These are phyloP conservation scores for Coecobrya sp. DNA, from an alignment of 2,888 invertebrate species.

Conservation along the genomic window DNA sequence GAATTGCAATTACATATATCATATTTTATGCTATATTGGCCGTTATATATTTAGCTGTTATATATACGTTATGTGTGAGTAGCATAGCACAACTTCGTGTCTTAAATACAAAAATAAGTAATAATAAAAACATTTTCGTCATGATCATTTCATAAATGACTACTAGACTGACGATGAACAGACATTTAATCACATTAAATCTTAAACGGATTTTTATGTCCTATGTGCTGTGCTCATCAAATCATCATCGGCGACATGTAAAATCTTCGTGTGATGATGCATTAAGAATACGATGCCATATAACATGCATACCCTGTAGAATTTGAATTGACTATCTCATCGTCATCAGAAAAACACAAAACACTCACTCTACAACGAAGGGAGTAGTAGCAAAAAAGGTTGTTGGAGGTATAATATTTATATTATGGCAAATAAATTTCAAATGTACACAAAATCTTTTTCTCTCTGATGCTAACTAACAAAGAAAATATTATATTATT, in stretches of 20 bases:
- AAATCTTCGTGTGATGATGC: constrained; percentile 55
- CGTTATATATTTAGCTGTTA: neutral
- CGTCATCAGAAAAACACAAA: neutral
- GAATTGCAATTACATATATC: neutral
- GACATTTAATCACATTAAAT: constrained; percentile 73
- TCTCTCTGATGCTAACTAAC: neutral
- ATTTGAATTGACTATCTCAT: constrained; percentile 26
- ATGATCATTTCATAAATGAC: constrained; percentile 71
- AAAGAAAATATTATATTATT: constrained; percentile 54
- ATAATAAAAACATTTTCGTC: constrained; percentile 61
- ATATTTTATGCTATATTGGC: neutral
- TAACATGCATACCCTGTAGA: neutral
- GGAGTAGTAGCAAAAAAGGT: neutral
- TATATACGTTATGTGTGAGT: too few species aligned
- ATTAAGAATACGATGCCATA: neutral
- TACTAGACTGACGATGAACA: constrained; percentile 68
- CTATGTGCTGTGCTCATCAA: constrained; percentile 33
- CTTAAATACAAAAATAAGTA: constrained; percentile 63
- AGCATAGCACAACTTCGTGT: too few species aligned
- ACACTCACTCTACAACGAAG: neutral
- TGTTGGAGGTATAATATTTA: constrained; percentile 40
- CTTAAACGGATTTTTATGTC: constrained; percentile 70
- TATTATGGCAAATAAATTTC: constrained; percentile 44
- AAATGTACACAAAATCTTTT: constrained; percentile 3
- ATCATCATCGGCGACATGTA: constrained; percentile 10